Evolutionary conservation across 2,113 vertebrate genomes (phyloP).

Genomic region (Tachuris rubrigastra): DNA sequence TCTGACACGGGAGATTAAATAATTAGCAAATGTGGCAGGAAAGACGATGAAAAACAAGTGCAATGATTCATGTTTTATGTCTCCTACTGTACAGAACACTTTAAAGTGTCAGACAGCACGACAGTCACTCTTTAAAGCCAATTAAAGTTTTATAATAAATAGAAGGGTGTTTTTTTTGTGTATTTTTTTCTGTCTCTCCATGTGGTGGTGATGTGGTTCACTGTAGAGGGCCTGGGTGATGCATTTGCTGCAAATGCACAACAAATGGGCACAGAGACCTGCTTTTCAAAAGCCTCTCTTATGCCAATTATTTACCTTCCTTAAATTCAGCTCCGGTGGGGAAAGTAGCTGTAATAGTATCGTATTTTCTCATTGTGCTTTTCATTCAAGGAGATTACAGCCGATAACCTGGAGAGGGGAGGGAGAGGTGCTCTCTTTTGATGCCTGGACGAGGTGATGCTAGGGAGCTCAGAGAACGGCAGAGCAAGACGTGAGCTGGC

Average conservation of each 20-base stretch:
- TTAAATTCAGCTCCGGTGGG: not conserved
- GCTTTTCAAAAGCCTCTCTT: conserved; percentile 6
- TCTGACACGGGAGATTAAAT: conserved; percentile 52
- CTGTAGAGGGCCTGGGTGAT: not conserved
- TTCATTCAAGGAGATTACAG: conserved; percentile 12
- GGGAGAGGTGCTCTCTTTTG: not conserved
- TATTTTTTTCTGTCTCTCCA: not conserved
- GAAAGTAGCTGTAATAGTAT: not conserved
- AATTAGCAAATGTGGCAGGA: conserved; percentile 72
- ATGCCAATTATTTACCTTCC: conserved; percentile 29
- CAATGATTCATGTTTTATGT: conserved; percentile 73
- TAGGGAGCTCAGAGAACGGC: rapidly evolving
- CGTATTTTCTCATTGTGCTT: not conserved
- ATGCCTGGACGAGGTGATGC: not conserved
- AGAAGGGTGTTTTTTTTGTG: not conserved
- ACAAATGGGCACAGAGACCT: not conserved
- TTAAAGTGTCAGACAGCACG: conserved; percentile 66
- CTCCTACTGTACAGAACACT: conserved; percentile 49
- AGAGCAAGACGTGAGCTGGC: not conserved
- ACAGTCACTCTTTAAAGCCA: conserved; percentile 64
- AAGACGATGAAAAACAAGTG: conserved; percentile 65
- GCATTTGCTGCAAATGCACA: conserved; percentile 14
- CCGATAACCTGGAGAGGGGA: not conserved
- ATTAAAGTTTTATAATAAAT: conserved; percentile 71
- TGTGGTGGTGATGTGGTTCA: not conserved